A percentile compares a stretch with the other conserved stretches of the same genome.
Conservation (phyloP, 2,888 invertebrate genomes). For the Nemapogon koenigi region DNA sequence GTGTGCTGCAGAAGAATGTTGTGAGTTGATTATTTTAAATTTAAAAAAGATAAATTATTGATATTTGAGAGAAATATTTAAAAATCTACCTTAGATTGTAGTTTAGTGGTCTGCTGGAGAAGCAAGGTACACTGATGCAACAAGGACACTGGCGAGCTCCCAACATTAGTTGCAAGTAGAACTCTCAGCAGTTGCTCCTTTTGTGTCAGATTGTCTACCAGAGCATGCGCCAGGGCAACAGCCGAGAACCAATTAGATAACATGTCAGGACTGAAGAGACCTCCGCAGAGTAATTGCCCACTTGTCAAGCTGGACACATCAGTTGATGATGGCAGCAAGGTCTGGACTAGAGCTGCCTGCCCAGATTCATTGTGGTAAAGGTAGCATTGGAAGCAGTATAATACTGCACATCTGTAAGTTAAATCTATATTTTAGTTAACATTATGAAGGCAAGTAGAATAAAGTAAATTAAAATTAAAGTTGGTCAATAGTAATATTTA, state of each 20-base stretch:
- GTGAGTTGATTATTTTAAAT: neutral
- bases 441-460: neutral
- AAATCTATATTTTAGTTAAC: too few relatives aligned
- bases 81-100: slow-evolving; percentile 71
- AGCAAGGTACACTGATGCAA: slow-evolving; percentile 87
- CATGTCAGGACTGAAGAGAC: slow-evolving; percentile 86
- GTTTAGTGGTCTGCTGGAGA: slow-evolving; percentile 81
- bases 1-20: too few relatives aligned
- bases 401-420: slow-evolving; percentile 86
- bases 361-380: slow-evolving; percentile 91
- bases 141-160: slow-evolving; percentile 86
- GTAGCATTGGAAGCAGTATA: slow-evolving; percentile 97
- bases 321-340: slow-evolving; percentile 85
- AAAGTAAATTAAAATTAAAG: neutral
- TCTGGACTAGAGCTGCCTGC: slow-evolving; percentile 88
- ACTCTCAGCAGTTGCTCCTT: slow-evolving; percentile 93
- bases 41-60: neutral
- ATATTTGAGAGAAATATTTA: neutral
- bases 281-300: slow-evolving; percentile 92
- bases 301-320: slow-evolving; percentile 75
- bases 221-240: slow-evolving; percentile 87
- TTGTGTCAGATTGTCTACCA: slow-evolving; percentile 83
- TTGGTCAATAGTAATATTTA: neutral
- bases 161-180: slow-evolving; percentile 83
- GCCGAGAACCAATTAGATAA: slow-evolving; percentile 96